These are phyloP conservation scores for Fulmarus glacialis DNA, from an alignment of 2,113 vertebrate genomes.

Conservation along the genomic window DNA sequence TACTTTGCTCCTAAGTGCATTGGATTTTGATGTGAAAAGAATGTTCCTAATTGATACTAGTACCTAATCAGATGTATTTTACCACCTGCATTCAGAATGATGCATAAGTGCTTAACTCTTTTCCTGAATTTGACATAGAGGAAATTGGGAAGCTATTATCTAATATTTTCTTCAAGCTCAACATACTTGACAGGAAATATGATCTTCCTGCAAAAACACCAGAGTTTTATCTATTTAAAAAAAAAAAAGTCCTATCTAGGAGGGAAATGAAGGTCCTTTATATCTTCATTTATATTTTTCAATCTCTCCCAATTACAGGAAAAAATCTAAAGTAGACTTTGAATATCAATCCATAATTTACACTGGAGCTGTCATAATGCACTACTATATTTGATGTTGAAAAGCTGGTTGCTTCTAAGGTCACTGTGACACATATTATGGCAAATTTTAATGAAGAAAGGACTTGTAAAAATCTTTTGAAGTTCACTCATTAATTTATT, in stretches of 20 bases:
- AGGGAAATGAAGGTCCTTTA: neutral
- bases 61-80: constrained; percentile 1
- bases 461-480: constrained; percentile 30
- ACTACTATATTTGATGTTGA: neutral
- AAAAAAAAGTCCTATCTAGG: neutral
- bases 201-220: neutral
- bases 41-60: neutral
- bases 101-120: neutral
- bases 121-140: constrained; percentile 25
- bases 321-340: neutral
- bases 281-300: neutral
- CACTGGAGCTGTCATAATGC: neutral
- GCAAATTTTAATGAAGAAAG: constrained; percentile 39
- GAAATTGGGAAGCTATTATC: constrained; percentile 38
- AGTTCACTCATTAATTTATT: neutral
- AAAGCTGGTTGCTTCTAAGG: constrained; percentile 2
- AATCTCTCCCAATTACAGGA: neutral
- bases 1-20: neutral
- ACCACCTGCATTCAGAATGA: constrained; percentile 34
- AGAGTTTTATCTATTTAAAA: neutral
- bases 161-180: constrained; percentile 7
- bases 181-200: constrained; percentile 20
- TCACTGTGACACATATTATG: neutral
- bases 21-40: neutral
- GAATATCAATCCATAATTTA: neutral